Evolutionary conservation across 2,113 vertebrate genomes (phyloP).

Genomic region (Empidonax traillii): DNA sequence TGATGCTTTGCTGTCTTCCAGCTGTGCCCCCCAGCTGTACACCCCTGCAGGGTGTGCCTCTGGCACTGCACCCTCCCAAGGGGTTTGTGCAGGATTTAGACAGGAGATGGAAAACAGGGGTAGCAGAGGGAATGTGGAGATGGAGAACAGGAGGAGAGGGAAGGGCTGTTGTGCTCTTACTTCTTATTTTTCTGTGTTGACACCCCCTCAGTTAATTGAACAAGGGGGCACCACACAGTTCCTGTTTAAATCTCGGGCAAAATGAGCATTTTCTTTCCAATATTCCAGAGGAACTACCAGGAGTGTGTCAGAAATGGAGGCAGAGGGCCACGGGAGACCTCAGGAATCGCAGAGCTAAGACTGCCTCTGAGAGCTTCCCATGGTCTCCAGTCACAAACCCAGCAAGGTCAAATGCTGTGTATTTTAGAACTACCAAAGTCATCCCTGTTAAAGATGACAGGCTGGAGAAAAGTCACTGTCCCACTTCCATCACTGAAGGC

Average conservation of each 20-base stretch:
- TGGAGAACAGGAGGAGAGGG: neutral
- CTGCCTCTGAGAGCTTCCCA: neutral
- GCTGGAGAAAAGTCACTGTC: neutral
- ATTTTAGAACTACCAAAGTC: neutral
- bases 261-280: neutral
- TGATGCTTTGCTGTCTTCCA: neutral
- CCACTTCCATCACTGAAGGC: neutral
- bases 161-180: neutral
- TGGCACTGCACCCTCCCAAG: fast-evolving
- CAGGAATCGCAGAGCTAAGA: neutral
- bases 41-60: neutral
- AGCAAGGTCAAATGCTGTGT: fast-evolving
- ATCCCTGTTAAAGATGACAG: neutral
- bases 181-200: neutral
- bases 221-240: neutral
- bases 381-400: neutral
- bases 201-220: neutral
- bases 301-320: neutral
- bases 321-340: fast-evolving
- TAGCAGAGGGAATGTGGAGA: neutral
- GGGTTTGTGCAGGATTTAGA: neutral
- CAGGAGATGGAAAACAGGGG: neutral
- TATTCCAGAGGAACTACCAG: neutral
- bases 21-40: neutral
- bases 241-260: neutral